These are phyloP conservation scores for Sympetrum striolatum DNA, from an alignment of 2,888 invertebrate species.

Conservation along the genomic window DNA sequence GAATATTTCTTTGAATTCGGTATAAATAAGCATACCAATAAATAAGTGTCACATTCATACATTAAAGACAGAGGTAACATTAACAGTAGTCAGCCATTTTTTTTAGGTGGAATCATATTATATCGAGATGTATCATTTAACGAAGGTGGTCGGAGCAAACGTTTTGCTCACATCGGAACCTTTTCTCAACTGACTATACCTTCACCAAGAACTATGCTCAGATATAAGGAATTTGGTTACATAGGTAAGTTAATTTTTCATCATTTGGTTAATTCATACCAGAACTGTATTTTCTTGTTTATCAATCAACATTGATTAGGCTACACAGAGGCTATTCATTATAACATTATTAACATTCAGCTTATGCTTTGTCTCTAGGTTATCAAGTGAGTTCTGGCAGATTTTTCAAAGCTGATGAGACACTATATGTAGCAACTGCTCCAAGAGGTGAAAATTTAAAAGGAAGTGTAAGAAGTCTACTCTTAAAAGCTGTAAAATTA, in stretches of 20 bases:
- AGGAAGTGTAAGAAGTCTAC: slow-evolving; percentile 52
- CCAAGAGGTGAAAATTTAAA: slow-evolving; percentile 59
- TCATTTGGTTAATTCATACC: background rate
- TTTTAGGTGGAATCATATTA: background rate
- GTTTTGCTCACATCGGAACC: background rate
- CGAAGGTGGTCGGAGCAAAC: background rate
- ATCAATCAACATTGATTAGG: background rate
- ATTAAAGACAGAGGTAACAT: too few relatives aligned
- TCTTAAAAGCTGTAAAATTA: too few relatives aligned
- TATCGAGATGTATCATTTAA: background rate
- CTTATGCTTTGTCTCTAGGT: slow-evolving; percentile 51
- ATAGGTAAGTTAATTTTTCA: background rate
- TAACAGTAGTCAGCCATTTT: too few relatives aligned
- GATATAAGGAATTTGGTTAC: background rate
- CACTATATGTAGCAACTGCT: slow-evolving; percentile 63
- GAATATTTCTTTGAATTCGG: too few relatives aligned
- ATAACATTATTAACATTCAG: background rate
- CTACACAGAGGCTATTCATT: background rate
- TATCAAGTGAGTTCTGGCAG: slow-evolving; percentile 55
- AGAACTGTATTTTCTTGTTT: background rate
- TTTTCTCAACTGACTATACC: background rate
- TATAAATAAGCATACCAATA: too few relatives aligned
- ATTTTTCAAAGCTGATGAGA: slow-evolving; percentile 54
- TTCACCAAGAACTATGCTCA: background rate
- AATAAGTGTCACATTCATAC: too few relatives aligned